A percentile compares a stretch with the other conserved stretches of the same genome.
These are phyloP conservation scores for Spea hammondii DNA, from an alignment of 2,797 vertebrate genomes.

Conservation along the genomic window DNA sequence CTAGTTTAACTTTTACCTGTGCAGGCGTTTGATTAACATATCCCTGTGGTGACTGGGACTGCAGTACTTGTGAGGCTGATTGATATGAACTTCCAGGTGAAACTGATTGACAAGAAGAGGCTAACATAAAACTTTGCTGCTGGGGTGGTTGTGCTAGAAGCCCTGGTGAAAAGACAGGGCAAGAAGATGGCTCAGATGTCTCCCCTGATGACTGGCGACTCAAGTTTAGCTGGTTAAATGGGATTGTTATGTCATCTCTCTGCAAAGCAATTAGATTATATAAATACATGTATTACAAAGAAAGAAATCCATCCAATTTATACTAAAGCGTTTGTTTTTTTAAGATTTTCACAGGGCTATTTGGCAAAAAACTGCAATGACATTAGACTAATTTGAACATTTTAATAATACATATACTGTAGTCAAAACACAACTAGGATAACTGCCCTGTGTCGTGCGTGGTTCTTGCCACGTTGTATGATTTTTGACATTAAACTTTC, in stretches of 20 bases:
- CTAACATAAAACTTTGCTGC: neutral
- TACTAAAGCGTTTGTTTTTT: no score
- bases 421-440: no score
- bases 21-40: neutral
- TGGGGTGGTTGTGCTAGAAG: slow-evolving; percentile 59
- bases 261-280: slow-evolving; percentile 69
- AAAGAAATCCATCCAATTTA: no score
- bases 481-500: no score
- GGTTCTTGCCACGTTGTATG: no score
- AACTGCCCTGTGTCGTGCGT: no score
- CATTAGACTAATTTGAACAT: no score
- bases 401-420: no score
- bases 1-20: neutral
- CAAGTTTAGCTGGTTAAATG: slow-evolving; percentile 82
- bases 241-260: slow-evolving; percentile 85
- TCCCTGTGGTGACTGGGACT: slow-evolving; percentile 51
- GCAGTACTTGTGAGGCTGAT: slow-evolving; percentile 57
- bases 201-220: slow-evolving; percentile 83
- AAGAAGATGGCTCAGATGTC: slow-evolving; percentile 71
- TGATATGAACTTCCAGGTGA: neutral
- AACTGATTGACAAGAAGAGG: neutral
- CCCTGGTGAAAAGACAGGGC: slow-evolving; percentile 68
- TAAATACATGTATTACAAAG: neutral
- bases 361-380: no score
- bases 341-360: no score